These are phyloP conservation scores for Octodonta nipae DNA, from an alignment of 2,888 invertebrate genomes.

Conservation along the genomic window DNA sequence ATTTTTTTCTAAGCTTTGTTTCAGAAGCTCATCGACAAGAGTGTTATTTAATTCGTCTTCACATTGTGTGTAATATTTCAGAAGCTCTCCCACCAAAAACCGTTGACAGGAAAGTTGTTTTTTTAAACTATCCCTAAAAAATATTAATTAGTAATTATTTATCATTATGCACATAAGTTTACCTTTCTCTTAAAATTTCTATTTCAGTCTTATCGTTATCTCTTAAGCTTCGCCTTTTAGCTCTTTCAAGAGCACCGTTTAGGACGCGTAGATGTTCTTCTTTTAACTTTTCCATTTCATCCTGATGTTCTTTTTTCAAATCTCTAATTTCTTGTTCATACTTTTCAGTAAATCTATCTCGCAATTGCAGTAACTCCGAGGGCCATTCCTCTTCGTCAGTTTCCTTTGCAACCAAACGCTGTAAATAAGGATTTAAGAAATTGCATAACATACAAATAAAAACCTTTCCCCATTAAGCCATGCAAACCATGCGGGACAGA, in stretches of 20 bases:
- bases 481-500: no score
- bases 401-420: conserved; percentile 58
- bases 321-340: conserved; percentile 47
- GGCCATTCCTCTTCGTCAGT: conserved; percentile 64
- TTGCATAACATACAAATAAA: no score
- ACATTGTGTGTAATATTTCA: conserved; percentile 59
- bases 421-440: conserved; percentile 10
- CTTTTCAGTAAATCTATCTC: conserved; percentile 59
- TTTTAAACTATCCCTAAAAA: conserved; percentile 49
- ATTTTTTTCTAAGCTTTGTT: conserved; percentile 29
- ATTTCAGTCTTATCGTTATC: conserved; percentile 38
- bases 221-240: conserved; percentile 25
- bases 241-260: conserved; percentile 28
- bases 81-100: conserved; percentile 52
- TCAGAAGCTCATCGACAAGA: conserved; percentile 49
- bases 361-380: conserved; percentile 54
- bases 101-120: conserved; percentile 53
- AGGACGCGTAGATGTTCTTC: conserved; percentile 26
- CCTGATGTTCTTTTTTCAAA: conserved; percentile 43
- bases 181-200: conserved; percentile 51
- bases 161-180: conserved; percentile 8
- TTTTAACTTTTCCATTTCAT: conserved; percentile 44
- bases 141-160: conserved; percentile 4
- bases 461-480: background rate
- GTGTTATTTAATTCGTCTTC: conserved; percentile 70